Evolutionary conservation across 2,888 invertebrate genomes (phyloP).

Genomic region (Acrobasis repandana): DNA sequence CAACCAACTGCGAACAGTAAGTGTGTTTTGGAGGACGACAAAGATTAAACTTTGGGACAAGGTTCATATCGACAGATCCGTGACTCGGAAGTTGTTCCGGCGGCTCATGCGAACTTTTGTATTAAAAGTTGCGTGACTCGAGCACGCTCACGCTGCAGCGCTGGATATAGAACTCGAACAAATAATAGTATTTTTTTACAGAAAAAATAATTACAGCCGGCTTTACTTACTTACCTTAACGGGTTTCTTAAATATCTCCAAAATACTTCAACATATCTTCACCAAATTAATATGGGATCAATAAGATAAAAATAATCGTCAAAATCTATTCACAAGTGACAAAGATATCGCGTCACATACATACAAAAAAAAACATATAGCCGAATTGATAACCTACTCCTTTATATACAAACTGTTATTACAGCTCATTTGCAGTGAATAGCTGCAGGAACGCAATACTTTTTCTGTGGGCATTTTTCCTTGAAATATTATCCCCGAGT

Average conservation of each 20-base stretch:
- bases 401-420: slow-evolving; percentile 8
- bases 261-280: too few species aligned
- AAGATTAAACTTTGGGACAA: slow-evolving; percentile 8
- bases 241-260: too few species aligned
- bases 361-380: too few species aligned
- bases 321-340: too few species aligned
- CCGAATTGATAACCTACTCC: too few species aligned
- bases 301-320: too few species aligned
- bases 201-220: too few species aligned
- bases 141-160: slow-evolving; percentile 2
- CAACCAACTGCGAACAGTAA: slow-evolving; percentile 3
- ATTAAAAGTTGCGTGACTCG: slow-evolving; percentile 16
- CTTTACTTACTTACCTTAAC: too few species aligned
- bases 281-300: too few species aligned
- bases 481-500: slow-evolving; percentile 8
- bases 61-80: slow-evolving; percentile 17
- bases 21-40: slow-evolving; percentile 10
- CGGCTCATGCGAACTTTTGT: slow-evolving; percentile 7
- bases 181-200: too few species aligned
- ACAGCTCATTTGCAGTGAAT: slow-evolving; percentile 9
- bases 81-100: slow-evolving; percentile 15
- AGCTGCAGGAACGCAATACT: slow-evolving; percentile 9
- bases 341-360: too few species aligned
- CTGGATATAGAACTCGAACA: background rate
- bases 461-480: slow-evolving; percentile 1